These are phyloP conservation scores for Cephus nigrinus DNA, from an alignment of 2,888 invertebrate species.

Conservation along the genomic window DNA sequence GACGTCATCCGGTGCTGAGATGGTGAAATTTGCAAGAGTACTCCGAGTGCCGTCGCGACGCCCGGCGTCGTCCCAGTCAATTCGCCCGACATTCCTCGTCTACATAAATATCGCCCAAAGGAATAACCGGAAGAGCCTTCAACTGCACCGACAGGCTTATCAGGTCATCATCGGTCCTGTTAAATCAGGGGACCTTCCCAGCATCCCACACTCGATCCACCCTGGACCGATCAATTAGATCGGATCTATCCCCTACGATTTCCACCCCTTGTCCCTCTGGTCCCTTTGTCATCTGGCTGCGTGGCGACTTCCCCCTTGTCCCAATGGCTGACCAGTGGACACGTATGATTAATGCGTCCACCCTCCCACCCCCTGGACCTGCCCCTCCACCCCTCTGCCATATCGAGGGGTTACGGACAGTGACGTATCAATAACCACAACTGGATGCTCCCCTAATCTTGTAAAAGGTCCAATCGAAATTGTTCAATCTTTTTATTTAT, in stretches of 20 bases:
- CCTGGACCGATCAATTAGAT: constrained; percentile 28
- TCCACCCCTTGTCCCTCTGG: constrained; percentile 14
- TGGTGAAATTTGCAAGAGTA: background rate
- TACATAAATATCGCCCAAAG: background rate
- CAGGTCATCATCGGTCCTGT: background rate
- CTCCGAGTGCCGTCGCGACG: background rate
- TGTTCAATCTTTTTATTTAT: too few relatives aligned
- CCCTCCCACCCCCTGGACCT: background rate
- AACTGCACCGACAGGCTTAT: background rate
- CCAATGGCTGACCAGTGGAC: background rate
- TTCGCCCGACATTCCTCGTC: background rate
- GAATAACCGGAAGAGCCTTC: background rate
- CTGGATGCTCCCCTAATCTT: too few relatives aligned
- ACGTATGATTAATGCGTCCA: background rate
- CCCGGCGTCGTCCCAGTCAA: too few relatives aligned
- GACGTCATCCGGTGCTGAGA: background rate
- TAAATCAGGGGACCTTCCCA: constrained; percentile 7
- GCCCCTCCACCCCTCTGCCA: background rate
- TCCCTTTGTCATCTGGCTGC: background rate
- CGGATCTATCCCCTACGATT: constrained; percentile 26
- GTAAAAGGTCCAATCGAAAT: too few relatives aligned
- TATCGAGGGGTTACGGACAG: background rate
- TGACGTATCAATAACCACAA: background rate
- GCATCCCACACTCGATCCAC: background rate
- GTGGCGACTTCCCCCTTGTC: background rate